phyloP scores from a whole-genome alignment of 2,888 invertebrate genomes.

The Aelia acuminata region DNA sequence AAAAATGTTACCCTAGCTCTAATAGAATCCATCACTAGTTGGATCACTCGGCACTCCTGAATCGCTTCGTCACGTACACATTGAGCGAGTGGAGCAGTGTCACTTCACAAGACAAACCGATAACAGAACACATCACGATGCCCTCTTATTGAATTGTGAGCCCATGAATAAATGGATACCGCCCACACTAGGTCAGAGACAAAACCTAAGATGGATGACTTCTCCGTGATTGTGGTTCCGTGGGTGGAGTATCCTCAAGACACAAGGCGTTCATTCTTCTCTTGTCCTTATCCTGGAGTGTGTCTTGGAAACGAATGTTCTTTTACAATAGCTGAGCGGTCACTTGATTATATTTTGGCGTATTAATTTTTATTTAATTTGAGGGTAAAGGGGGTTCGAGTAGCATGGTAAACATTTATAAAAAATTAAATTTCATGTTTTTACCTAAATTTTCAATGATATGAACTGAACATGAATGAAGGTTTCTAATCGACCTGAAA shows the following conservation, averaged over 20 bases:
- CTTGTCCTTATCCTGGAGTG: neutral
- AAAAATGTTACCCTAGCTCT: neutral
- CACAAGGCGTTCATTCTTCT: neutral
- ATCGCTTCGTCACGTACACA: neutral
- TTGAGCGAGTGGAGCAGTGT: neutral
- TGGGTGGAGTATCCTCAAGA: constrained; percentile 20
- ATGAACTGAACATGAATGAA: too few species aligned
- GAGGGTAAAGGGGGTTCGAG: too few species aligned
- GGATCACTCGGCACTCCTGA: neutral
- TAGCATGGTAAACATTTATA: too few species aligned
- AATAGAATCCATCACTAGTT: neutral
- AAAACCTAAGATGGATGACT: constrained; percentile 11
- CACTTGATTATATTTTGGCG: too few species aligned
- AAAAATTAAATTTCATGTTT: too few species aligned
- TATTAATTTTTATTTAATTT: too few species aligned
- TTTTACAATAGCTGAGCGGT: neutral
- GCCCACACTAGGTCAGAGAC: neutral
- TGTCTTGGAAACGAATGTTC: neutral
- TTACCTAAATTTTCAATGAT: too few species aligned
- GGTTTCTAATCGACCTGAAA: too few species aligned
- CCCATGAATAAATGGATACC: constrained; percentile 30
- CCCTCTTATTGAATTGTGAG: neutral
- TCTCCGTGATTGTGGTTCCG: neutral
- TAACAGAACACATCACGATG: constrained; percentile 12
- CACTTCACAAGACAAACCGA: neutral